Base-by-base conservation (phyloP, 2,888 invertebrate species). In the Kuschelorhynchus macadamiae region DNA sequence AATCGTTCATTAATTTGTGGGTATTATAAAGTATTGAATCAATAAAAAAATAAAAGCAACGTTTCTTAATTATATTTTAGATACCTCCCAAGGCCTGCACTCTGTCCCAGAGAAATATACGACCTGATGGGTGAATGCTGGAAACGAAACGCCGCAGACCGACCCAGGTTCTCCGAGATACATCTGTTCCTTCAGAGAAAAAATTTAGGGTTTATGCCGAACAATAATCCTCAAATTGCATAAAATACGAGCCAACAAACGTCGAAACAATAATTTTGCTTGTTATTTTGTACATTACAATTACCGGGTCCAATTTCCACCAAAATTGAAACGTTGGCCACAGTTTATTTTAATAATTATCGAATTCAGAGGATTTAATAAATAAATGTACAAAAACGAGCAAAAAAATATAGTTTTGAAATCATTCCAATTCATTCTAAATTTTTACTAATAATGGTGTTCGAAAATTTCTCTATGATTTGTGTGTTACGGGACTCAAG, bases 51-150 rank as follows among this genome's bases (percentile, higher is more conserved):
- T n/a, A n/a, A n/a, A n/a, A n/a, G n/a, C n/a, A n/a, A n/a, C n/a
- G n/a, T n/a, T n/a, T n/a, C n/a, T n/a, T n/a, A n/a, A n/a, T 30
- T 12, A 0, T 39, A 16, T 52, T 44, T 42, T 39, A 73, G 73
- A 65, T 83, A 87, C 71, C 84, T 87, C 30, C 78, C 90, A 1
- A 87, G 90, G 44, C 95, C 94, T 11, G 86, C 89, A 42, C 88
- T 90, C 68, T 95, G 95, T 83, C 92, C 95, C 39, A 88, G 92
- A 72, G 95, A 96, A 83, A 92, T 96, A 70, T 95, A 93, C 86
- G 95, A 94, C 82, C 88, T 96, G 75, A 94, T 96, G 93, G 90
- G 91, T 76, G 95, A 95, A 84, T 96, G 96, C 85, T 96, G 96
- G 95, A 91, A 92, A 76, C 87, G 93, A 59, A 90, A 91, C 76